phyloP scores from a whole-genome alignment of 2,797 vertebrate species.

The Sebastes reedi region DNA sequence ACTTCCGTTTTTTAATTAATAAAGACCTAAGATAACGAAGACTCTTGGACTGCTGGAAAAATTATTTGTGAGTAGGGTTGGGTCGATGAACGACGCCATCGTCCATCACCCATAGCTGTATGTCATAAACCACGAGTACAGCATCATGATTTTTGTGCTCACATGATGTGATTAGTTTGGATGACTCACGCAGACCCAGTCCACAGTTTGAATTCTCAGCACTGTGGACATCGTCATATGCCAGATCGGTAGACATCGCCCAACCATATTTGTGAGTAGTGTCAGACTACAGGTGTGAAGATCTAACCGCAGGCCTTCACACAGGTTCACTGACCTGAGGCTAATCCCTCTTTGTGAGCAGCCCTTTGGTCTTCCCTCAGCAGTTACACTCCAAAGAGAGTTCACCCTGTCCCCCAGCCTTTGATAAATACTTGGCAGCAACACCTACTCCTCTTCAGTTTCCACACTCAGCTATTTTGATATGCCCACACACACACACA shows the following conservation, averaged over 20 bases:
- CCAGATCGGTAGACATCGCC: not conserved
- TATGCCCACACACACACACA: not conserved
- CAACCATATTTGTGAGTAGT: not conserved
- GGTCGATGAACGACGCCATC: not conserved
- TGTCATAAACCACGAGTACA: not conserved
- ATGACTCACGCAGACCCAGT: not conserved
- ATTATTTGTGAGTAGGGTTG: not conserved
- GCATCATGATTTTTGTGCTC: not conserved
- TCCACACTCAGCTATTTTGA: constrained; percentile 49
- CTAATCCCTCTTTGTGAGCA: constrained; percentile 48
- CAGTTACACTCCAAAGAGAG: constrained; percentile 36
- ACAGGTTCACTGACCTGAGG: constrained; percentile 40
- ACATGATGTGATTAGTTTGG: not conserved
- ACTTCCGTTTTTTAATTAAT: not conserved
- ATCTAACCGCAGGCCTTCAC: not conserved
- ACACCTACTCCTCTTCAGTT: constrained; percentile 41
- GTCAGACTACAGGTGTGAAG: constrained; percentile 7
- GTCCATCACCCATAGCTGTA: not conserved
- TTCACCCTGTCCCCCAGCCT: constrained; percentile 31
- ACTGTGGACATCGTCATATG: not conserved
- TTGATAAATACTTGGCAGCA: constrained; percentile 56
- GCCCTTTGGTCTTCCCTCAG: constrained; percentile 53
- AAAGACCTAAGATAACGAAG: not conserved
- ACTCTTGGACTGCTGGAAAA: not conserved
- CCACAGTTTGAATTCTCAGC: too few relatives aligned